These are phyloP conservation scores for Platysteira castanea DNA, from an alignment of 2,113 vertebrate genomes.

Conservation along the genomic window DNA sequence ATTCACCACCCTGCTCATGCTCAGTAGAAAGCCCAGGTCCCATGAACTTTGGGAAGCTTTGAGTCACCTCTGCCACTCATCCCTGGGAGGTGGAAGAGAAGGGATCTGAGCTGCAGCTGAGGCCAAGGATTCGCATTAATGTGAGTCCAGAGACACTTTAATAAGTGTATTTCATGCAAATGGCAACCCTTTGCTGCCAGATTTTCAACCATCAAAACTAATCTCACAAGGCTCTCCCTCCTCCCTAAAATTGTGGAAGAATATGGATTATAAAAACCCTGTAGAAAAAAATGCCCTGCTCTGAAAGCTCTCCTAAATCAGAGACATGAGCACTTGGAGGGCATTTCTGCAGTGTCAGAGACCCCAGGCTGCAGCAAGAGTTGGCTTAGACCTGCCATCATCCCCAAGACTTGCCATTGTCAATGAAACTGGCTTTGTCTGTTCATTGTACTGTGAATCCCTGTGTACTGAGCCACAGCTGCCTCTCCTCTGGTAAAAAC, in stretches of 20 bases:
- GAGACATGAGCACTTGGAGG: background rate
- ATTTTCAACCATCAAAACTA: background rate
- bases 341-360: background rate
- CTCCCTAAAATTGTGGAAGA: background rate
- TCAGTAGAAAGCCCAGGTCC: background rate
- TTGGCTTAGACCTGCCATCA: background rate
- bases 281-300: background rate
- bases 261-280: background rate
- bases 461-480: background rate
- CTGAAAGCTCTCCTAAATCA: background rate
- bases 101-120: background rate
- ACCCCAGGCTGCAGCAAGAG: background rate
- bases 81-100: background rate
- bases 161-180: background rate
- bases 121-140: background rate
- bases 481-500: background rate
- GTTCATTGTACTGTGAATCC: background rate
- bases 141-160: background rate
- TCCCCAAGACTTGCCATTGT: background rate
- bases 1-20: rapidly evolving
- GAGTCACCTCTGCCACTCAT: background rate
- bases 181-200: background rate
- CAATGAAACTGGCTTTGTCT: background rate
- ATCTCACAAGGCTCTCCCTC: background rate
- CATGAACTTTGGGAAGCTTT: background rate